Base-by-base conservation (phyloP, 1,140 invertebrate genomes). In the Steinernema khuongi region DNA sequence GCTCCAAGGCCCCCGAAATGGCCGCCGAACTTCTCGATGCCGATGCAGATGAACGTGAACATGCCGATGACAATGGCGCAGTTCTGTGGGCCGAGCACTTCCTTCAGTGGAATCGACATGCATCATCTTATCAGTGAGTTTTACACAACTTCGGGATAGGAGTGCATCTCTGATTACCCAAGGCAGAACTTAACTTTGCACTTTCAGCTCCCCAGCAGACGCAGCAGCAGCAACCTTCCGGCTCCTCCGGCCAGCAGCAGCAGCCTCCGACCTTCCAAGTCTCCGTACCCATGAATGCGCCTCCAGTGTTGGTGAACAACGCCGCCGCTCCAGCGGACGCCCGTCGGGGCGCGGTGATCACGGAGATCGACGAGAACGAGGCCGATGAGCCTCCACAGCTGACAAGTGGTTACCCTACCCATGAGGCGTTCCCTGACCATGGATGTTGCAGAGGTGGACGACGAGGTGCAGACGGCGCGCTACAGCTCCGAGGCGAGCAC, bases 21-120 rank as follows among this genome's bases (percentile, higher is more conserved):
- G 36, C 36, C 36, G 36, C 36, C 36, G n/a, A n/a, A 7, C 7
- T 41, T 11, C n/a, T 11, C 7, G 7, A 41, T 41, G 36, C 36
- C 36, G 7, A 41, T 41, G 36, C 7, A 41, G 7, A 41, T 41
- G 36, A 7, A 41, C 7, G n/a, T 60, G 50, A 60, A 60, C 50
- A 60, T 60, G 50, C 50, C 14, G 22, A 60, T 60, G 50, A 22
- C 4, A 14, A 60, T 60, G 22, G 50, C 50, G 22, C 50, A 60
- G 50, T 60, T 60, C 50, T 60, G 50, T 22, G 19, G 50, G 2
- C 11, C 50, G 11, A 60, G 50, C 50, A 60, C 50, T 26, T 60
- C 50, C 26, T 60, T 60, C 50, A 60, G 50, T 22, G 50, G 50
- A 17, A 17, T 60, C 50, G 50, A 60, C 19, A 60, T 60, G 50